These are phyloP conservation scores for Cryptocephalus primarius DNA, from an alignment of 2,888 invertebrate genomes.

Conservation along the genomic window DNA sequence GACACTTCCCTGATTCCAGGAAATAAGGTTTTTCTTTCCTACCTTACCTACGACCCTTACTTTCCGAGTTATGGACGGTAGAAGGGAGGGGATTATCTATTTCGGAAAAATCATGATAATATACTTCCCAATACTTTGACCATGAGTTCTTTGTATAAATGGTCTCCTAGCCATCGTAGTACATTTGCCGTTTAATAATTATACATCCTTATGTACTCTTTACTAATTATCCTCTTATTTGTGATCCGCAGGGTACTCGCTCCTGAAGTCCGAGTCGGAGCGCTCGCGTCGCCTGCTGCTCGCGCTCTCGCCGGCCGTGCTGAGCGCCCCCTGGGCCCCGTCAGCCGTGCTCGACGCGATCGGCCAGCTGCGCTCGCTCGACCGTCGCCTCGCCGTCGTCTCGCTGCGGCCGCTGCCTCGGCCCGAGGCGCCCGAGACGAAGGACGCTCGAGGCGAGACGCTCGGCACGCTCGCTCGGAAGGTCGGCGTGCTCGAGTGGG, in stretches of 20 bases:
- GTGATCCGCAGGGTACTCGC: slow-evolving; percentile 43
- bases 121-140: too few species aligned
- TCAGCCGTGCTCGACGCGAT: slow-evolving; percentile 34
- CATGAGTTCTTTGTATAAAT: too few species aligned
- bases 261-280: slow-evolving; percentile 43
- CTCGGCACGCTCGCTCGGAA: slow-evolving; percentile 32
- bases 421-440: slow-evolving; percentile 23
- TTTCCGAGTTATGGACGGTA: too few species aligned
- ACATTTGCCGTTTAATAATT: too few species aligned
- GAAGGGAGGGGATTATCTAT: too few species aligned
- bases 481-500: slow-evolving; percentile 44
- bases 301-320: slow-evolving; percentile 38
- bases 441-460: slow-evolving; percentile 40
- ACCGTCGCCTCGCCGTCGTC: slow-evolving; percentile 31
- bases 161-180: too few species aligned
- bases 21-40: too few species aligned
- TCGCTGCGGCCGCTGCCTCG: slow-evolving; percentile 37
- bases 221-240: too few species aligned
- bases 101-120: too few species aligned
- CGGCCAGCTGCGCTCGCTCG: slow-evolving; percentile 36
- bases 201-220: too few species aligned
- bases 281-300: slow-evolving; percentile 40
- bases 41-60: too few species aligned
- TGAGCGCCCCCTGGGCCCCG: slow-evolving; percentile 40
- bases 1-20: too few species aligned